phyloP scores from a whole-genome alignment of 2,888 invertebrate genomes.

The Platerodrilus igneus region DNA sequence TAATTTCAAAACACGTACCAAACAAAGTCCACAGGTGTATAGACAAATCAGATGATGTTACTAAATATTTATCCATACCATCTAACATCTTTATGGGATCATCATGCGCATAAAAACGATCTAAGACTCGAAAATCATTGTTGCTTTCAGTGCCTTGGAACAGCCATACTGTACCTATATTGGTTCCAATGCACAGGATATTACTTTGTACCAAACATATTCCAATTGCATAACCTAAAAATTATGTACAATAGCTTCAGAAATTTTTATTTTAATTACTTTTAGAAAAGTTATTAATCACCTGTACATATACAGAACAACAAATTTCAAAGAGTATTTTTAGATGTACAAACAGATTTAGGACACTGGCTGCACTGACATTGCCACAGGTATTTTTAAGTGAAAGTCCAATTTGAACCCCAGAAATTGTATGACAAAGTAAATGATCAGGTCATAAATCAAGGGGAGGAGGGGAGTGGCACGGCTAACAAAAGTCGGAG shows the following conservation, averaged over 20 bases:
- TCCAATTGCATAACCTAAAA: conserved; percentile 30
- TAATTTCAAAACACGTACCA: conserved; percentile 27
- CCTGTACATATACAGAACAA: too few species aligned
- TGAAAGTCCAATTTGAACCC: too few species aligned
- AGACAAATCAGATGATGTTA: conserved; percentile 28
- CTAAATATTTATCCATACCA: conserved; percentile 29
- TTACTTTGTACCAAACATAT: conserved; percentile 30
- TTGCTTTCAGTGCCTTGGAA: conserved; percentile 25
- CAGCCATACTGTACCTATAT: conserved; percentile 32
- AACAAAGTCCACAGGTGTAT: conserved; percentile 29
- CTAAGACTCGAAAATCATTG: conserved; percentile 22
- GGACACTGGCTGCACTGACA: too few species aligned
- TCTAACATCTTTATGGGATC: conserved; percentile 28
- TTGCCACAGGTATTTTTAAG: too few species aligned
- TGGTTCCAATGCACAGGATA: conserved; percentile 32
- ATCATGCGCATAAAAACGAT: conserved; percentile 30
- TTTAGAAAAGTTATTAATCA: too few species aligned
- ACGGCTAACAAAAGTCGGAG: too few species aligned
- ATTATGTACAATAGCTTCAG: neutral
- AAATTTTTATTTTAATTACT: conserved; percentile 1
- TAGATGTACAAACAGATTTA: too few species aligned
- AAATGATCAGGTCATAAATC: too few species aligned
- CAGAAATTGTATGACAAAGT: too few species aligned
- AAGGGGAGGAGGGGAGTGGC: too few species aligned
- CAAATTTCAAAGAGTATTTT: too few species aligned